Base-by-base conservation (phyloP, 2,797 vertebrate genomes). In the Eleutherodactylus coqui region DNA sequence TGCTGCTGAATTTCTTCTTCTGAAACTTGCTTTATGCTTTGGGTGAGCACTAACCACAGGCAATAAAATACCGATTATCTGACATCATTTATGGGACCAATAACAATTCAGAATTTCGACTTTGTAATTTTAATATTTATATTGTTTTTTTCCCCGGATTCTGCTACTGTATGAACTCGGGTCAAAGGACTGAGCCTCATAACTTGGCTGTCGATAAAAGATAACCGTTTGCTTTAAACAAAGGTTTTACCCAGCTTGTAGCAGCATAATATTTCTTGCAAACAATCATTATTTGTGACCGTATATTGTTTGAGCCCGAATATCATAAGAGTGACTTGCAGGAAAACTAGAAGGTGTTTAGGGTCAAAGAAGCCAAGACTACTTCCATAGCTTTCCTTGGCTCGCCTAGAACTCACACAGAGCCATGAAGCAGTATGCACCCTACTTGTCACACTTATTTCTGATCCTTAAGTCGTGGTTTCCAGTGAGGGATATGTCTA, bases 51-150 rank as follows among this genome's bases (percentile, higher is more conserved):
- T 43, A 73, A 73, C 69, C 69, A 45, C 69, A 73, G 21, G 69
- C 38, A 27, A 73, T 73, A 45, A 73, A 45, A 73, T 45, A 73
- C 38, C 27, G 11, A 38, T 70, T 34, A 70, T 38, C 64, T 69
- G 19, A 43, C 41, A 45, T 70, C 36, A 70, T 45, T 73, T 16
- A 73, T 27, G 69, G 21, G 21, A 72, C 67, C 19, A 70, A 70
- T n/a, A 24, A 21, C 51, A 53, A 67, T 36, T 67, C 16, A 41
- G 67, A 38, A 41, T 70, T 24, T 70, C 8, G 4, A 3, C 10
- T 41, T 72, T 43, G 21, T n/a, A n/a, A 19, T 38, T 72, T 1
- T 36, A 27, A 58, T 24, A 16, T 67, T 4, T 4, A 62, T 62
- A 64, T 32, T 64, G 29, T 64, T 29, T 64, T 34, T 64, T 64